A percentile compares a stretch with the other conserved stretches of the same genome.
phyloP scores from a whole-genome alignment of 2,888 invertebrate genomes.

The Temnothorax rugatulus region DNA sequence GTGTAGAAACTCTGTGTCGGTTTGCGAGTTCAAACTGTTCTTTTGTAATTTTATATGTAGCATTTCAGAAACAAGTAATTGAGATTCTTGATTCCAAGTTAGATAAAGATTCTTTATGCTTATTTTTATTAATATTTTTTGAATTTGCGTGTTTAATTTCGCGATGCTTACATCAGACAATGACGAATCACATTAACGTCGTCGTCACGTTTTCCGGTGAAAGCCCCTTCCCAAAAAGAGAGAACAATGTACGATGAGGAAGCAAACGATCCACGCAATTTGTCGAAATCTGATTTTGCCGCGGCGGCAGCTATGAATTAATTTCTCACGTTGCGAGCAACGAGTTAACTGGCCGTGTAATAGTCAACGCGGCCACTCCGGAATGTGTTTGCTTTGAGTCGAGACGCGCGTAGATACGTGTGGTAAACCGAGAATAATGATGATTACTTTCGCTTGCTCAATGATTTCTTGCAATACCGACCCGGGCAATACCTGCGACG shows the following conservation, averaged over 20 bases:
- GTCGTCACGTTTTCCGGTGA: conserved; percentile 21
- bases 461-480: conserved; percentile 62
- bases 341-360: conserved; percentile 50
- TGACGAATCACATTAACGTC: neutral
- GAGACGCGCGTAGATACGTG: conserved; percentile 24
- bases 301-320: conserved; percentile 45
- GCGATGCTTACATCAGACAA: neutral
- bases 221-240: neutral
- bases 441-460: conserved; percentile 72
- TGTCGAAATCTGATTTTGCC: conserved; percentile 41
- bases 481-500: conserved; percentile 17
- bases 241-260: neutral
- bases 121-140: neutral
- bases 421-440: conserved; percentile 62
- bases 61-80: too few relatives aligned
- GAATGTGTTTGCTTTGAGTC: conserved; percentile 45
- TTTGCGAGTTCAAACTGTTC: too few relatives aligned
- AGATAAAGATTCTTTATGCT: neutral
- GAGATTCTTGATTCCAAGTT: neutral
- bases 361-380: neutral
- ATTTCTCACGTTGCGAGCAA: conserved; percentile 54
- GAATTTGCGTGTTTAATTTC: neutral
- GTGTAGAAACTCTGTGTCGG: too few relatives aligned
- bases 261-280: conserved; percentile 16
- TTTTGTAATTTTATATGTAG: too few relatives aligned